These are phyloP conservation scores for Tapirus terrestris DNA, from an alignment of 2,113 vertebrate species.

Conservation along the genomic window DNA sequence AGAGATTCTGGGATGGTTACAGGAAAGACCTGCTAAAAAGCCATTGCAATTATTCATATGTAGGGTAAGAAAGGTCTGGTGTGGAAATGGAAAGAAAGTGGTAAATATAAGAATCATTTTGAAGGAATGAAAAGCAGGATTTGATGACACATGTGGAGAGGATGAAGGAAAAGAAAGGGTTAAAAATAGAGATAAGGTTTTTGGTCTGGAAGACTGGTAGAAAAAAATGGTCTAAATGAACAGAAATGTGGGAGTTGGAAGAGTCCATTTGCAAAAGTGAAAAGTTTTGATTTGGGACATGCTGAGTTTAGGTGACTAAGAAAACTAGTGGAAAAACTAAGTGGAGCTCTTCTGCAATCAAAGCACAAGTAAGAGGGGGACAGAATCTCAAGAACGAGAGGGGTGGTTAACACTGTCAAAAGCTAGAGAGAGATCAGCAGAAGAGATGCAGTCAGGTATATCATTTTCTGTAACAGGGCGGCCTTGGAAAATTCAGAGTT, in stretches of 20 bases:
- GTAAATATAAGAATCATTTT: background rate
- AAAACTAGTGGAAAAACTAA: background rate
- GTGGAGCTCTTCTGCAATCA: background rate
- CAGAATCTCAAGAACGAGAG: background rate
- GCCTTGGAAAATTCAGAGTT: background rate
- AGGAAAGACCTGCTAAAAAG: slow-evolving; percentile 22
- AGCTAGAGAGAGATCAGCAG: background rate
- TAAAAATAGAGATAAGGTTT: background rate
- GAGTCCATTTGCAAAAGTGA: background rate
- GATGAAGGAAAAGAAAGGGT: background rate
- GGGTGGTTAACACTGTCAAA: background rate
- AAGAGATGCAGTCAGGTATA: background rate
- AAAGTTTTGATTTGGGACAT: background rate
- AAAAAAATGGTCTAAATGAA: background rate
- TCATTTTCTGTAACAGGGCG: background rate
- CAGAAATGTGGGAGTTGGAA: background rate
- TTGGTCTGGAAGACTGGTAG: background rate
- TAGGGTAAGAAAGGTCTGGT: background rate
- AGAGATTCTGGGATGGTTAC: background rate
- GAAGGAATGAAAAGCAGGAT: background rate
- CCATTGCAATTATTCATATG: background rate
- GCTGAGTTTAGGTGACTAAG: background rate
- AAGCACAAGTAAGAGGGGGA: background rate
- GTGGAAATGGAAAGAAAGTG: background rate
- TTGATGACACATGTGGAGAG: background rate